Evolutionary conservation across 2,797 vertebrate species (phyloP).

Genomic region (Esox masquinongy): DNA sequence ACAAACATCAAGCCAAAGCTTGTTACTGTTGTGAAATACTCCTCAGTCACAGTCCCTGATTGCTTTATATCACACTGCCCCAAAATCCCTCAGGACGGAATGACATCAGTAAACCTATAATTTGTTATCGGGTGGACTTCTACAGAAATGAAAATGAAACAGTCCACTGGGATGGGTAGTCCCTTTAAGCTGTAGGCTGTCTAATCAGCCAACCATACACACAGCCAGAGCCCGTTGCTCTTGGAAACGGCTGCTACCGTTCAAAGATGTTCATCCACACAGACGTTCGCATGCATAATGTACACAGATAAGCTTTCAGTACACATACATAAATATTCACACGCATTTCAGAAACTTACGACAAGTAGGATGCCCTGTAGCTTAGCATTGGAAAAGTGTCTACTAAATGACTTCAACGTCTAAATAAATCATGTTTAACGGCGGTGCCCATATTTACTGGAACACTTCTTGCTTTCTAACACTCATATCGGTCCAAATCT

Average conservation of each 20-base stretch:
- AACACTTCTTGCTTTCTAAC: background rate
- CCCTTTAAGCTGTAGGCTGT: constrained; percentile 59
- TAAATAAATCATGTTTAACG: too few species aligned
- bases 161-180: constrained; percentile 41
- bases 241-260: constrained; percentile 38
- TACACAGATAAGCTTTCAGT: background rate
- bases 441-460: background rate
- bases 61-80: constrained; percentile 35
- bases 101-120: constrained; percentile 54
- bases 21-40: constrained; percentile 41
- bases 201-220: constrained; percentile 39
- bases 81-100: constrained; percentile 36
- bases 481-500: background rate
- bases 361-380: background rate
- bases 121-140: constrained; percentile 55
- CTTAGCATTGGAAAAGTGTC: background rate
- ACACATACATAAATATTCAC: background rate
- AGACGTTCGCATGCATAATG: background rate
- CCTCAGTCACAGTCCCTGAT: constrained; percentile 48
- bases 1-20: constrained; percentile 9
- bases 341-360: background rate
- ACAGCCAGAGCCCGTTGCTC: constrained; percentile 18
- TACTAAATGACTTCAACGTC: background rate
- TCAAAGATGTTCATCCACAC: constrained; percentile 11
- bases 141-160: constrained; percentile 46